These are phyloP conservation scores for Pheucticus melanocephalus DNA, from an alignment of 2,113 vertebrate genomes.

Conservation along the genomic window DNA sequence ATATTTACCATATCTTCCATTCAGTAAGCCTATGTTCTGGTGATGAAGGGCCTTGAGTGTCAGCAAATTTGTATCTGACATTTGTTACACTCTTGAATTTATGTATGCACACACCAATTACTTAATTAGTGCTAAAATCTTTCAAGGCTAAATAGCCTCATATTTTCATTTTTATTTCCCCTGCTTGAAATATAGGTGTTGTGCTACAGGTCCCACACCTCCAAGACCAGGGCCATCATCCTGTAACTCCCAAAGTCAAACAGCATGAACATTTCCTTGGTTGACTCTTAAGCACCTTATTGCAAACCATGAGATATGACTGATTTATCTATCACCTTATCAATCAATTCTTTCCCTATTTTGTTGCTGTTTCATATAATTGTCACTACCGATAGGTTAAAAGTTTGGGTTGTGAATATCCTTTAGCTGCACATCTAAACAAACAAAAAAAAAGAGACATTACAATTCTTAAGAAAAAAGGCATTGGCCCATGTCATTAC, in stretches of 20 bases:
- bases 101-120: background rate
- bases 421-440: too few relatives aligned
- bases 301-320: background rate
- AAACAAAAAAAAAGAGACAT: background rate
- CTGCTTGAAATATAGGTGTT: background rate
- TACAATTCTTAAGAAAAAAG: background rate
- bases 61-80: background rate
- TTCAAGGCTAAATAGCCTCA: background rate
- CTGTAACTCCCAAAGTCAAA: background rate
- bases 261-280: background rate
- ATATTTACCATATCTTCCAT: background rate
- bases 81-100: background rate
- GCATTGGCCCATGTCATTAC: background rate
- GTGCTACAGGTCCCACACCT: background rate
- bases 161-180: background rate
- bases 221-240: background rate
- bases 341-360: background rate
- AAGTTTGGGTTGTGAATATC: background rate
- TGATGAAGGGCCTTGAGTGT: background rate
- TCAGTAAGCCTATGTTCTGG: background rate
- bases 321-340: background rate
- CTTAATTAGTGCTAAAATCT: background rate
- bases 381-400: background rate
- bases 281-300: background rate
- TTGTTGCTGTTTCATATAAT: background rate